phyloP scores from a whole-genome alignment of 2,797 vertebrate species.

The Trachurus trachurus region DNA sequence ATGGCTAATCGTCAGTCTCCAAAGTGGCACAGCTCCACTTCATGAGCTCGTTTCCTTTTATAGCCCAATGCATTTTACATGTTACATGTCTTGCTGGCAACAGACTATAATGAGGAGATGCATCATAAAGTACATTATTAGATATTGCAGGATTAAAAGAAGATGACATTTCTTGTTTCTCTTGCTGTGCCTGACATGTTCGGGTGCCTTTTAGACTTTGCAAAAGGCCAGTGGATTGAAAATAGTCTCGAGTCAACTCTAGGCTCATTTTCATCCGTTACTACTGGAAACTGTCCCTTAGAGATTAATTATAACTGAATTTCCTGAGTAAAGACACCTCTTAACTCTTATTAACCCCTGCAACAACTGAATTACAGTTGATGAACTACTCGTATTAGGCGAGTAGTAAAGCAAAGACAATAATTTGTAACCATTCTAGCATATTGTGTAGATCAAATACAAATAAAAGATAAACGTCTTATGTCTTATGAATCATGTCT shows the following conservation, averaged over 20 bases:
- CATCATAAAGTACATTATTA: neutral
- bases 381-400: neutral
- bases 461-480: neutral
- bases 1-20: conserved; percentile 41
- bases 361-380: neutral
- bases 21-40: conserved; percentile 23
- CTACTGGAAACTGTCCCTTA: neutral
- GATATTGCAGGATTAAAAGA: neutral
- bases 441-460: neutral
- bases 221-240: neutral
- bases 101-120: neutral
- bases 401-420: neutral
- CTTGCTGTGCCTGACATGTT: neutral
- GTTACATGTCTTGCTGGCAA: neutral
- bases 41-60: conserved; percentile 13
- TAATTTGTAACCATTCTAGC: neutral
- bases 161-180: neutral
- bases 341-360: neutral
- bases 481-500: neutral
- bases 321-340: neutral
- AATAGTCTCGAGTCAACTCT: neutral
- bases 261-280: neutral
- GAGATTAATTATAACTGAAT: neutral
- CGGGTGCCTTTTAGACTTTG: too few species aligned
- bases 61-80: neutral